phyloP scores from a whole-genome alignment of 1,140 invertebrate species.

The Papilio glaucus region DNA sequence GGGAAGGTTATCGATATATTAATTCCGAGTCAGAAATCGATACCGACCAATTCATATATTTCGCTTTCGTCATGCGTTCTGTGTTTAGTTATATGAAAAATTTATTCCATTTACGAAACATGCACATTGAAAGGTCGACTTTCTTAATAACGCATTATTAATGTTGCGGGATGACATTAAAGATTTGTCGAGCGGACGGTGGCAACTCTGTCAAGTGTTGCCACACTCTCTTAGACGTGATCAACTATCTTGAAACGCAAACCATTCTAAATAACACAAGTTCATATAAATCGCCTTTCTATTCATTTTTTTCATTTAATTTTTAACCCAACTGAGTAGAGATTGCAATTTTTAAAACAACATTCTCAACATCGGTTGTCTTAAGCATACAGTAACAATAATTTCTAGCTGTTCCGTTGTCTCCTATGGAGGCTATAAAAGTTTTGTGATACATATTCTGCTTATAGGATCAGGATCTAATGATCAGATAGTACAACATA shows the following conservation, averaged over 20 bases:
- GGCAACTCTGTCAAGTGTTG: constrained; percentile 1
- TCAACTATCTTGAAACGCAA: background rate
- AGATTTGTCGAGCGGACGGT: constrained; percentile 2
- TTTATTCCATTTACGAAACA: constrained; percentile 18
- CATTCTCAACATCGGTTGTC: too few relatives aligned
- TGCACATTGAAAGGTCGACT: background rate
- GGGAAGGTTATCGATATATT: constrained; percentile 7
- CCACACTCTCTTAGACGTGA: background rate
- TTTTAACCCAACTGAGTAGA: too few relatives aligned
- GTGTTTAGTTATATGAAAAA: constrained; percentile 4
- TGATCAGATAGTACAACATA: too few relatives aligned
- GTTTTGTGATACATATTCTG: too few relatives aligned
- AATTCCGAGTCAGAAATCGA: background rate
- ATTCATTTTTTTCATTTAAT: background rate
- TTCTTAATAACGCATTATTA: background rate
- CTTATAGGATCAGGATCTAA: too few relatives aligned
- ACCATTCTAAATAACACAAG: background rate
- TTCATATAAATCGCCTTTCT: background rate
- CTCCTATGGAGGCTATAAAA: too few relatives aligned
- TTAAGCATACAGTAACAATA: too few relatives aligned
- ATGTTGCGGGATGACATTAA: background rate
- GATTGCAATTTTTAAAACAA: too few relatives aligned
- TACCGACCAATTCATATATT: background rate
- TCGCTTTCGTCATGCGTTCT: background rate
- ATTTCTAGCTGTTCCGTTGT: too few relatives aligned